Evolutionary conservation across 2,797 vertebrate genomes (phyloP), one percentile per base, ranked within the genome.

Genomic region (Crax fasciolata): DNA sequence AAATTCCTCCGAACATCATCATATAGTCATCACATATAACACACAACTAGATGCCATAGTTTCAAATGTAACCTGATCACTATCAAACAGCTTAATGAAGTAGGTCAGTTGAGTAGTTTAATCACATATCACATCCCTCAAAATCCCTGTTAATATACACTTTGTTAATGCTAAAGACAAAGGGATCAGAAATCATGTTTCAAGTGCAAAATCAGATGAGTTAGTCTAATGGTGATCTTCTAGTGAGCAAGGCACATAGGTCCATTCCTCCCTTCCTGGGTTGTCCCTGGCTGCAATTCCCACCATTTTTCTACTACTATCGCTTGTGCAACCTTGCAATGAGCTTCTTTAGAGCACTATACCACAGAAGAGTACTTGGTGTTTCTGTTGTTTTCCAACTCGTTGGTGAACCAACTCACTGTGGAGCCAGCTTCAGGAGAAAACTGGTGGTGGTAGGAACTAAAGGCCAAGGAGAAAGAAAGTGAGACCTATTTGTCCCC

Each of bases 211-310:
- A 24, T 11, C 87, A 58, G 6, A 59, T 51, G 30, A 80, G n/a
- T 9, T n/a, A 1, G 0, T 58, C 28, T 73, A 30, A 67, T 10
- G 8, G 23, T 0, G 0, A 87, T 57, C 10, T 35, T 7, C 17
- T 85, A n/a, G 39, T 55, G 61, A 35, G 75, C 21, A 54, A 25
- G 2, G 4, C 35, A 44, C 27, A n/a, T 14, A 23, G 19, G 9
- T 12, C 19, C n/a, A 6, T 35, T 66, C 25, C 28, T 25, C 18
- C 24, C 48, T 0, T 11, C 13, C 11, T 6, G 19, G 23, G n/a
- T 25, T 32, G 9, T 10, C 35, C 11, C 12, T 79, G 38, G n/a
- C 52, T 88, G 39, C 10, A 59, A 30, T 28, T 86, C 24, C 15
- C 16, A 59, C 6, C 30, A 43, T 39, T 32, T 79, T 61, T 41